Percentiles rank a stretch among this genome's conserved stretches.
Evolutionary conservation across 2,113 vertebrate genomes (phyloP).

Genomic region (Erythrolamprus reginae): DNA sequence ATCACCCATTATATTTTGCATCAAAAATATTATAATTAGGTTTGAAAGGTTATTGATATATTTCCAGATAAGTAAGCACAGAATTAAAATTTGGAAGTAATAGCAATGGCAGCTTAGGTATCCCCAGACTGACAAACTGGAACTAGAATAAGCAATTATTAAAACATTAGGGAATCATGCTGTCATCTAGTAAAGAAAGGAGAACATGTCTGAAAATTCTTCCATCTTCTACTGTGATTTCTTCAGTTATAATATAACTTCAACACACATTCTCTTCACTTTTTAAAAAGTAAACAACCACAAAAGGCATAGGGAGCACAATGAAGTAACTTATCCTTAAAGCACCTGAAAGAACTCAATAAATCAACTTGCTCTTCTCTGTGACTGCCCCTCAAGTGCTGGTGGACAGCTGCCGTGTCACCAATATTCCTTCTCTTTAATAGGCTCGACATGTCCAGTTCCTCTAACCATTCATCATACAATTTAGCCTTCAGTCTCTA

Average conservation of each 20-base stretch:
- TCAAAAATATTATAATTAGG: conserved; percentile 21
- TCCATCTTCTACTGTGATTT: not conserved
- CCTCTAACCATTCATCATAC: no score
- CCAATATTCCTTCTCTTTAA: not conserved
- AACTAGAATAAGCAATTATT: not conserved
- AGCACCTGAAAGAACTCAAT: not conserved
- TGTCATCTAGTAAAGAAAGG: not conserved
- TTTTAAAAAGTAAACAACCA: not conserved
- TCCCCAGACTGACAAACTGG: not conserved
- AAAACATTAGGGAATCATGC: not conserved
- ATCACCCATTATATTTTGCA: conserved; percentile 13
- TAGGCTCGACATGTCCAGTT: not conserved
- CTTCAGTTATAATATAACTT: not conserved
- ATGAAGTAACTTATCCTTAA: not conserved
- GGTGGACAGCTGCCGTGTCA: not conserved
- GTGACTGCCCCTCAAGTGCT: not conserved
- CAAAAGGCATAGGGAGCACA: not conserved
- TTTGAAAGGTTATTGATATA: conserved; percentile 1
- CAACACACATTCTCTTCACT: not conserved
- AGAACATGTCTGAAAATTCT: not conserved
- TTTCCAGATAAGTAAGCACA: not conserved
- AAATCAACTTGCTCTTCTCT: not conserved
- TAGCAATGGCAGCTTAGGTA: not conserved
- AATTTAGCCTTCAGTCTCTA: no score
- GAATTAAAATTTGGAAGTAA: not conserved